Evolutionary conservation across 2,888 invertebrate genomes (phyloP).

Genomic region (Polymixis lichenea): DNA sequence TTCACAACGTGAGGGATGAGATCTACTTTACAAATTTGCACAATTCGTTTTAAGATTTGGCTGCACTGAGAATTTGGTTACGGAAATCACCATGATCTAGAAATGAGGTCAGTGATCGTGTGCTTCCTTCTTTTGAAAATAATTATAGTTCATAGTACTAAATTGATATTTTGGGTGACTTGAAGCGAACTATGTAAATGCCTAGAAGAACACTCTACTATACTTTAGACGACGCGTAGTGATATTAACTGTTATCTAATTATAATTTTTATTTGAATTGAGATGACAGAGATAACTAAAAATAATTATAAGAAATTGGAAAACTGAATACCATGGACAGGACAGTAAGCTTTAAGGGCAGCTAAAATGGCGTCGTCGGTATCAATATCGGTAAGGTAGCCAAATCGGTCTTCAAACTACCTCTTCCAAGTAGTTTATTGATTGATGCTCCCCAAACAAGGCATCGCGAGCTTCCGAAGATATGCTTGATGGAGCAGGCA

Average conservation of each 20-base stretch:
- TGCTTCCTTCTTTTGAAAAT: neutral
- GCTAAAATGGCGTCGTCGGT: neutral
- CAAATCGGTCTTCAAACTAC: slow-evolving; percentile 5
- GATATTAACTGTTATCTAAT: neutral
- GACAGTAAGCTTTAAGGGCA: neutral
- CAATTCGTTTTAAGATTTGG: slow-evolving; percentile 48
- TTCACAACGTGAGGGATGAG: slow-evolving; percentile 28
- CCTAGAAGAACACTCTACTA: too few relatives aligned
- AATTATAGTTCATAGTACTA: neutral
- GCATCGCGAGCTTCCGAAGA: slow-evolving; percentile 45
- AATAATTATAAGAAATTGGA: neutral
- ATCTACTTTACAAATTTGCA: slow-evolving; percentile 47
- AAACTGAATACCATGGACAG: neutral
- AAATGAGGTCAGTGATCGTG: neutral
- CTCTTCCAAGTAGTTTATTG: slow-evolving; percentile 25
- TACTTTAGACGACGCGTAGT: neutral
- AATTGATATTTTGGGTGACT: neutral
- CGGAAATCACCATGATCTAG: neutral
- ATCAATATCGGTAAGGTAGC: neutral
- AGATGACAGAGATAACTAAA: neutral
- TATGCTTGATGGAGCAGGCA: slow-evolving; percentile 64
- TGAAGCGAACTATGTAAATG: neutral
- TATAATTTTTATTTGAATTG: neutral
- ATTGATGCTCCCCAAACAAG: slow-evolving; percentile 45
- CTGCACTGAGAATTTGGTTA: neutral